Evolutionary conservation across 2,797 vertebrate species (phyloP).

Genomic region (Bradypus variegatus): DNA sequence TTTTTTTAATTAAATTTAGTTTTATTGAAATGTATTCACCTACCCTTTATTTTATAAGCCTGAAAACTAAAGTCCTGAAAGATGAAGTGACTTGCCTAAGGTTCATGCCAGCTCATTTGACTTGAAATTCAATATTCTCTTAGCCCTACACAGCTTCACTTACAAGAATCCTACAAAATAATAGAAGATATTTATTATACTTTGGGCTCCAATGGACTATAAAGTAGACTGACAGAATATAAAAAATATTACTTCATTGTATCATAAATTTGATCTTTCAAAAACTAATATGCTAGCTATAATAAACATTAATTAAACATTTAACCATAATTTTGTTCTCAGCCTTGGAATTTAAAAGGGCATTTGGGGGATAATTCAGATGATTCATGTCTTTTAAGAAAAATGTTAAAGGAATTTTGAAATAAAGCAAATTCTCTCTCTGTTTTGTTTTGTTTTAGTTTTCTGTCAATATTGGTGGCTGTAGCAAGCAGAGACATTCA

Average conservation of each 20-base stretch:
- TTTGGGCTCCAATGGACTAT: constrained; percentile 25
- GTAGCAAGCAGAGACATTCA: neutral
- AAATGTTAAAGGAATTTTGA: constrained; percentile 29
- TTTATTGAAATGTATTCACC: neutral
- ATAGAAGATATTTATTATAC: constrained; percentile 58
- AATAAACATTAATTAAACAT: constrained; percentile 65
- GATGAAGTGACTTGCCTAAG: constrained; percentile 33
- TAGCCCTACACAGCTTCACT: constrained; percentile 4
- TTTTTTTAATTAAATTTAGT: neutral
- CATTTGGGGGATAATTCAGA: constrained; percentile 34
- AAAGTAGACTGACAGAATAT: constrained; percentile 40
- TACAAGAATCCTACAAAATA: constrained; percentile 46
- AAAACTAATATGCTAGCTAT: constrained; percentile 49
- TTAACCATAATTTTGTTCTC: constrained; percentile 59
- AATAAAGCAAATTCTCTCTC: neutral
- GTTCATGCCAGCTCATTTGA: constrained; percentile 34
- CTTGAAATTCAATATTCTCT: constrained; percentile 41
- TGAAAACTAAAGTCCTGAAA: constrained; percentile 20
- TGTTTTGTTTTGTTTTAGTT: neutral
- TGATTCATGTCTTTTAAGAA: constrained; percentile 32
- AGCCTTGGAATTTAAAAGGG: constrained; percentile 50
- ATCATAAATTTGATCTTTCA: constrained; percentile 60
- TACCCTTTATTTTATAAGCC: constrained; percentile 1
- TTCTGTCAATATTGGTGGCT: neutral
- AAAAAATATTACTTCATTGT: constrained; percentile 55